phyloP scores from a whole-genome alignment of 2,888 invertebrate species.

The Taenaris catops region DNA sequence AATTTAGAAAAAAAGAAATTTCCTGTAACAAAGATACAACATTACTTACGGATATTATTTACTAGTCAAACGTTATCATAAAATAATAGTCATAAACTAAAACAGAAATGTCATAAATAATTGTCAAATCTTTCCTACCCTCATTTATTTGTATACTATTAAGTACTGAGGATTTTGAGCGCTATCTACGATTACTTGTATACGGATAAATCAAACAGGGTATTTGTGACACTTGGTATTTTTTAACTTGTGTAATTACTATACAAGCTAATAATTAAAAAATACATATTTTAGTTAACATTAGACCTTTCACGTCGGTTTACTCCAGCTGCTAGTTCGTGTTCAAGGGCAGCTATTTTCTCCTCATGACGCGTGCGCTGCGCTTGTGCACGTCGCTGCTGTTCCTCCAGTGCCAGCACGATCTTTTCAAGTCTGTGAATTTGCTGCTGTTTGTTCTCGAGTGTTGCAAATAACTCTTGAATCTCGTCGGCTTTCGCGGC shows the following conservation, averaged over 20 bases:
- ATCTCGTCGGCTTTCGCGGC: slow-evolving; percentile 73
- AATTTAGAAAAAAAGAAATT: slow-evolving; percentile 58
- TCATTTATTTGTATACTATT: too few species aligned
- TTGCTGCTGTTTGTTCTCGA: slow-evolving; percentile 78
- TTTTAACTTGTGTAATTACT: too few species aligned
- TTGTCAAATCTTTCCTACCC: too few species aligned
- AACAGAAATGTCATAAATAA: too few species aligned
- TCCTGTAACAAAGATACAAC: slow-evolving; percentile 49
- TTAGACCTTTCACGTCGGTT: slow-evolving; percentile 53
- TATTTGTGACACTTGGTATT: too few species aligned
- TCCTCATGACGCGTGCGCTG: slow-evolving; percentile 80
- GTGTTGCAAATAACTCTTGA: slow-evolving; percentile 65
- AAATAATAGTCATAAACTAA: too few species aligned
- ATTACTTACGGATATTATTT: too few species aligned
- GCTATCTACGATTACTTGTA: too few species aligned
- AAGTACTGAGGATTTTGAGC: too few species aligned
- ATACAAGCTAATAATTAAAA: too few species aligned
- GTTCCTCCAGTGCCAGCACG: slow-evolving; percentile 76
- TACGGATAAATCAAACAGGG: too few species aligned
- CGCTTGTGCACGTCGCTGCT: slow-evolving; percentile 77
- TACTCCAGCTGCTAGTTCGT: slow-evolving; percentile 64
- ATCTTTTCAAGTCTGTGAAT: slow-evolving; percentile 77
- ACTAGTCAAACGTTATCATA: too few species aligned
- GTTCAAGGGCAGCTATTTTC: slow-evolving; percentile 77
- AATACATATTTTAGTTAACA: slow-evolving; percentile 15